Conservation (phyloP, 2,797 vertebrate genomes). For the Spinibarbus caldwelli region DNA sequence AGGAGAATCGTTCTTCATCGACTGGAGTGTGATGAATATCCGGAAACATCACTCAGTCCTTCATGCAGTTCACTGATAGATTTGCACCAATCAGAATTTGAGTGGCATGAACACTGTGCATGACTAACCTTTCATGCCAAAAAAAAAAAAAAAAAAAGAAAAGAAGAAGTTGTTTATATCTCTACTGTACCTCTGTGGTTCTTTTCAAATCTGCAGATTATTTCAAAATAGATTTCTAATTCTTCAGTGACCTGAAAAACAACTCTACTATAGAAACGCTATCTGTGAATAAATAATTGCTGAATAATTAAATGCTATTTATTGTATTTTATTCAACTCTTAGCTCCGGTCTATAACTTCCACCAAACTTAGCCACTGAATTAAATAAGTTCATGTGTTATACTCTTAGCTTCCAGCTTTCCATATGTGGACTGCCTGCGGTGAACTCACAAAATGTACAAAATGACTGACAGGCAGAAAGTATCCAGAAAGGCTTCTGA, state of each 20-base stretch:
- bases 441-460: not conserved
- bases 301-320: not conserved
- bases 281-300: not conserved
- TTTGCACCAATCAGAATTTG: not conserved
- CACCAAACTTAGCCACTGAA: too few species aligned
- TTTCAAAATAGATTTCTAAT: not conserved
- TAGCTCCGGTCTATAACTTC: too few species aligned
- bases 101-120: not conserved
- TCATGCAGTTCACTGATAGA: not conserved
- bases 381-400: not conserved
- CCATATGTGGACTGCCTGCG: not conserved
- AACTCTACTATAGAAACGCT: too few species aligned
- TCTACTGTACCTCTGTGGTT: too few species aligned
- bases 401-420: not conserved
- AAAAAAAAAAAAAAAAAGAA: too few species aligned
- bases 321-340: too few species aligned
- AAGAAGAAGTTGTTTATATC: not conserved
- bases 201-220: not conserved
- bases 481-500: not conserved
- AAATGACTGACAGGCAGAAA: not conserved
- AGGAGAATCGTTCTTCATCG: constrained; percentile 66
- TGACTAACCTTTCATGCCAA: not conserved
- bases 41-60: constrained; percentile 27
- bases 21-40: constrained; percentile 31
- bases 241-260: not conserved